A percentile compares a stretch with the other conserved stretches of the same genome.
These are phyloP conservation scores for Spinibarbus caldwelli DNA, from an alignment of 2,797 vertebrate species.

Conservation along the genomic window DNA sequence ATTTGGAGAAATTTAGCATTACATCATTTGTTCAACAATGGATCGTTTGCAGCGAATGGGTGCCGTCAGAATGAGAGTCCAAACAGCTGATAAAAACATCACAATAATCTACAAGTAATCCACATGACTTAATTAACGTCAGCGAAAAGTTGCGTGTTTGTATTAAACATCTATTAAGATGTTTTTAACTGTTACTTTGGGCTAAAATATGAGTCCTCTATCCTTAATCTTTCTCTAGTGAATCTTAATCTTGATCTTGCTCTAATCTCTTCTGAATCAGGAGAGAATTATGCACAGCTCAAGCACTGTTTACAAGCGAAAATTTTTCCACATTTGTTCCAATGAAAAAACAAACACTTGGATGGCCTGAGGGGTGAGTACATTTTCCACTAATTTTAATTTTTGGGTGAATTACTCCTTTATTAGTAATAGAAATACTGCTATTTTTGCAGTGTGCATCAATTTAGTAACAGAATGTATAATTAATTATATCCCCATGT, in stretches of 20 bases:
- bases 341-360: background rate
- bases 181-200: background rate
- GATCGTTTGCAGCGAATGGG: background rate
- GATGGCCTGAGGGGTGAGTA: background rate
- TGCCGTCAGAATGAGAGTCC: background rate
- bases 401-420: background rate
- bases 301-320: too few species aligned
- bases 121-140: background rate
- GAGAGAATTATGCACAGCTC: background rate
- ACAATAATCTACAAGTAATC: too few species aligned
- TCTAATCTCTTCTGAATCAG: too few species aligned
- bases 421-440: background rate
- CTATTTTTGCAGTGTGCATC: background rate
- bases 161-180: background rate
- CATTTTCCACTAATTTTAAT: background rate
- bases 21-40: background rate
- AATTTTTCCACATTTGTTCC: too few species aligned
- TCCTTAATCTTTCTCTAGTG: background rate
- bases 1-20: background rate
- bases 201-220: background rate
- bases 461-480: background rate
- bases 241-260: too few species aligned
- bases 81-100: background rate
- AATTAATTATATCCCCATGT: too few species aligned
- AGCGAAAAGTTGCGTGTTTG: background rate